phyloP scores from a whole-genome alignment of 2,888 invertebrate genomes.

The Apamea crenata region DNA sequence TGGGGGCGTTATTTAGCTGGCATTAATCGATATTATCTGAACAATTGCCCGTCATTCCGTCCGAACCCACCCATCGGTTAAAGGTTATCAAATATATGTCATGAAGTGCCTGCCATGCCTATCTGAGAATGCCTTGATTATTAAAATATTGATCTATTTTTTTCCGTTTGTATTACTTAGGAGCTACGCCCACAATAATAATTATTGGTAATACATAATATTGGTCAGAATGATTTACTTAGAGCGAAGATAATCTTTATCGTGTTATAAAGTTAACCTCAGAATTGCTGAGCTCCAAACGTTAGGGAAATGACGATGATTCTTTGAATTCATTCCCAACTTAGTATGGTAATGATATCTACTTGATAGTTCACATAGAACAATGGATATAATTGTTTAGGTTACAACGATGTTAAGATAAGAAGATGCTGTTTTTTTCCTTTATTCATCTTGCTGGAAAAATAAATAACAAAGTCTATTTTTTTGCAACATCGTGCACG shows the following conservation, averaged over 20 bases:
- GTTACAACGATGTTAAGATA: background rate
- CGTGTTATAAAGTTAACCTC: conserved; percentile 20
- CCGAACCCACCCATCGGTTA: conserved; percentile 34
- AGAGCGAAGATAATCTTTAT: conserved; percentile 12
- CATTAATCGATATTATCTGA: conserved; percentile 43
- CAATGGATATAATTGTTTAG: conserved; percentile 17
- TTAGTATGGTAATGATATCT: conserved; percentile 22
- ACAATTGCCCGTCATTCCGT: conserved; percentile 37
- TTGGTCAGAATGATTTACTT: conserved; percentile 1
- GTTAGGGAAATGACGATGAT: conserved; percentile 10
- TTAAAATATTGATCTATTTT: conserved; percentile 15
- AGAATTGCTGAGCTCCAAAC: conserved; percentile 5
- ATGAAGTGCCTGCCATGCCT: conserved; percentile 26
- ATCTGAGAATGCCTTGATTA: conserved; percentile 22
- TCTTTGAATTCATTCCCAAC: background rate
- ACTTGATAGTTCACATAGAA: conserved; percentile 36
- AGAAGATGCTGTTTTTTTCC: background rate
- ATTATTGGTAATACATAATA: too few species aligned
- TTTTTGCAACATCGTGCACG: background rate
- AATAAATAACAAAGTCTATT: background rate
- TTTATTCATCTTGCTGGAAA: background rate
- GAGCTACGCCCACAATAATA: conserved; percentile 29
- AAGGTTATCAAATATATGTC: conserved; percentile 55
- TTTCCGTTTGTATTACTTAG: conserved; percentile 4
- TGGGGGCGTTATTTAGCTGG: background rate